phyloP scores from a whole-genome alignment of 2,888 invertebrate genomes.

The Ornithoptera priamus region DNA sequence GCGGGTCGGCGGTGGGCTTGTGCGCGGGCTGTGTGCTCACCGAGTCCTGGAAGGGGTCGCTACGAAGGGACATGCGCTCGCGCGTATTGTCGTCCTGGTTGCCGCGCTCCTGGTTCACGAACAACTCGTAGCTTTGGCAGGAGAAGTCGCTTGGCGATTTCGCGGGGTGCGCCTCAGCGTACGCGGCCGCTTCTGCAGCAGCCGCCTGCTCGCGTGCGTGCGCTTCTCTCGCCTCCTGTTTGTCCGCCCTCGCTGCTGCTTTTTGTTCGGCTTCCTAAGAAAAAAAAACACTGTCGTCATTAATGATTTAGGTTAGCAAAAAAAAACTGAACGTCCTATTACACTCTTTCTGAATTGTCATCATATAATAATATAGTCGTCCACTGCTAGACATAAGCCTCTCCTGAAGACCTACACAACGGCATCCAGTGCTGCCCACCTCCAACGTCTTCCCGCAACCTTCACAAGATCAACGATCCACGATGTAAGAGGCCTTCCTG shows the following conservation, averaged over 20 bases:
- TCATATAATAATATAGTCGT: no score
- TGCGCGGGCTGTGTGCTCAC: constrained; percentile 89
- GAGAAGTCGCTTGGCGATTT: constrained; percentile 96
- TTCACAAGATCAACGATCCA: no score
- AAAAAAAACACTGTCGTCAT: not conserved
- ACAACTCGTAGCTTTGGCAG: constrained; percentile 94
- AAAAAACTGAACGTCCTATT: no score
- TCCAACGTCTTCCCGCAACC: no score
- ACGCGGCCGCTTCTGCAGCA: constrained; percentile 82
- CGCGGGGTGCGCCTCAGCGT: constrained; percentile 83
- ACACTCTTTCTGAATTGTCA: no score
- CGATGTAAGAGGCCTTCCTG: no score
- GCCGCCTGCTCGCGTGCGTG: constrained; percentile 82
- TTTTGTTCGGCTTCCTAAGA: constrained; percentile 91
- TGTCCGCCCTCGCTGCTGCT: constrained; percentile 84
- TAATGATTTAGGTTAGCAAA: no score
- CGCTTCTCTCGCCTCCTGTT: constrained; percentile 80
- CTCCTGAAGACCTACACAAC: no score
- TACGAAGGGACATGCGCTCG: constrained; percentile 94
- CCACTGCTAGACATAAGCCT: no score
- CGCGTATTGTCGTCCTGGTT: constrained; percentile 94
- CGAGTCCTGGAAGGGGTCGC: constrained; percentile 91
- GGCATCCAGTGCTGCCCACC: no score
- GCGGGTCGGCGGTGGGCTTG: constrained; percentile 81
- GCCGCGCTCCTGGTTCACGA: constrained; percentile 93